Percentiles rank a stretch among this genome's conserved stretches.
phyloP scores from a whole-genome alignment of 2,888 invertebrate genomes.

The Cataglyphis livida region DNA sequence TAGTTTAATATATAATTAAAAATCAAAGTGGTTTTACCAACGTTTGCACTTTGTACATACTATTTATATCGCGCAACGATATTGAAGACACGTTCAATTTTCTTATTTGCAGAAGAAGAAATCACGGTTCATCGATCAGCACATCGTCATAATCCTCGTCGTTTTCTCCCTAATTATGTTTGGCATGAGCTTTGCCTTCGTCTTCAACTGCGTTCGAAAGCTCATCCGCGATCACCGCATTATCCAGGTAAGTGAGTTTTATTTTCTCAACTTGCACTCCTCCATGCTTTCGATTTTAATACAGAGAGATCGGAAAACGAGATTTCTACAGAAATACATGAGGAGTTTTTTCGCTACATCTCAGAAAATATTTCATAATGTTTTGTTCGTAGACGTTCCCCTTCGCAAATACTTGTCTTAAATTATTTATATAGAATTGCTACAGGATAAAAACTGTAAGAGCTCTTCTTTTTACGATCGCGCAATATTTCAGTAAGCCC shows the following conservation, averaged over 20 bases:
- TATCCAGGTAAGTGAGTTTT: constrained; percentile 90
- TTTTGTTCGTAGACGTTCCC: not conserved
- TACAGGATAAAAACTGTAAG: not conserved
- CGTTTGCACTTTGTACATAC: not conserved
- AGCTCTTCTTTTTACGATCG: constrained; percentile 45
- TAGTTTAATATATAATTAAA: not conserved
- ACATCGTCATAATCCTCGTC: constrained; percentile 94
- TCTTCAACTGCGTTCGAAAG: constrained; percentile 95
- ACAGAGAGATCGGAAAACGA: constrained; percentile 23
- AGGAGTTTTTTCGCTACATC: not conserved
- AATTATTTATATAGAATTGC: constrained; percentile 22
- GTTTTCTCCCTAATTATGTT: constrained; percentile 95
- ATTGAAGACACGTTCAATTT: constrained; percentile 16
- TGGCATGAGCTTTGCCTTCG: constrained; percentile 95
- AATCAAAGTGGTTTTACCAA: not conserved
- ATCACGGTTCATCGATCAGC: constrained; percentile 86
- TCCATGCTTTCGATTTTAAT: not conserved
- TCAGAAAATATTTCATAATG: constrained; percentile 17
- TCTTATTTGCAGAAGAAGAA: constrained; percentile 75
- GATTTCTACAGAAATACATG: not conserved
- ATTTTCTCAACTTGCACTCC: constrained; percentile 22
- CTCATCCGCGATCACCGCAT: constrained; percentile 94
- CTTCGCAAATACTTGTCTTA: constrained; percentile 10
- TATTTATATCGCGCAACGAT: not conserved
- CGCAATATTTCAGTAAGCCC: constrained; percentile 51